Base-by-base conservation (phyloP, 2,113 vertebrate genomes). In the Syngnathus scovelli region DNA sequence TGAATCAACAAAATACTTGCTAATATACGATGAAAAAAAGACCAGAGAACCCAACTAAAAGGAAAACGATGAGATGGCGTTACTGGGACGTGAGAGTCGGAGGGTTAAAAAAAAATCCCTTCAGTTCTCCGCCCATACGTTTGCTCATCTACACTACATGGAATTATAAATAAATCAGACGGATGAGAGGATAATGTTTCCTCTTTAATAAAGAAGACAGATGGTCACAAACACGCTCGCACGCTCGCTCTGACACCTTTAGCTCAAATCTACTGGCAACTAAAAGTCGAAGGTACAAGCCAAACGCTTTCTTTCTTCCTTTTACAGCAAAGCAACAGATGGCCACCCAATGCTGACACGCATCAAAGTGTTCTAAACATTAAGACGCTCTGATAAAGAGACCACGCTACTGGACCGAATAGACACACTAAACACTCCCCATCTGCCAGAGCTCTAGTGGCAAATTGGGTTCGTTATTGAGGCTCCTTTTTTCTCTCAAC, bases 391-490 rank as follows among this genome's bases (percentile, higher is more conserved):
- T 37, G 67, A 83, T 79, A 61, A 77, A 70, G 69, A 70, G 23
- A 64, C 2, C 44, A 71, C 70, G 44, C 38, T 16, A 67, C 67
- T 1, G 60, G 41, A 70, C 61, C 19, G 37, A 66, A 59, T 18
- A 63, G 65, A 78, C 71, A 44, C 33, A 44, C 37, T 68, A 66
- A 76, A 78, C 68, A 72, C 21, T 23, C 61, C 56, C 76, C 80
- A 80, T 86, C 80, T 82, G 82, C 66, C 74, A 52, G 12, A 39
- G 71, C 65, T 37, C 58, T 65, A 64, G 48, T 75, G 79, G 82
- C 70, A 80, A 81, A 85, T 77, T 80, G 72, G 71, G 68, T 74
- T 82, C 67, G 68, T 80, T 77, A 74, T 68, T 61, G 68, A 61
- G 60, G 69, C 77, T 77, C 78, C 71, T 73, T 79, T 72, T 77